Base-by-base conservation (phyloP, 2,888 invertebrate genomes). In the Agonopterix subpropinquella region DNA sequence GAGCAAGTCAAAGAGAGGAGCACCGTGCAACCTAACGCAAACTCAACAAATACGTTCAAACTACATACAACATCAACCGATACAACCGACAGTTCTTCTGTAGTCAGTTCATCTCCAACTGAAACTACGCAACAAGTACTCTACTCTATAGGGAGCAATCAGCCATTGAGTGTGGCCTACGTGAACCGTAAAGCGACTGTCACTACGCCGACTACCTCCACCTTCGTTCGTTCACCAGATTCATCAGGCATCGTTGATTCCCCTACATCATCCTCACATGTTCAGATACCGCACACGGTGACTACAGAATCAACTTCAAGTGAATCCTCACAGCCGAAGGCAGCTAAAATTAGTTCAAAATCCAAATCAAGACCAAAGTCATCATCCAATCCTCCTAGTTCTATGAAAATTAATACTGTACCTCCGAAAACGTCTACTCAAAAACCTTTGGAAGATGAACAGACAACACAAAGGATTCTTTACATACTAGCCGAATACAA, bases 1-100 rank as follows among this genome's bases (percentile, higher is more conserved):
- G 94, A 95, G 65, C 94, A 94, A 81, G 94, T 95, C 0, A 94
- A 94, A 68, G 94, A 94, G 71, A 84, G 94, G 53, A 93, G 93
- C 60, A 92, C 91, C 18, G 92, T 91, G 3, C 91, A 91, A 55
- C 90, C 91, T 0, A 75, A 65, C 46, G 56, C 71, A 11, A 73
- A 60, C 41, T 53, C 73, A 7, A 70, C 59, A 43, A 73, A 49
- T 44, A 56, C 65, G 0, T 75, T 70, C 48, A 83, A 83, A 59
- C 48, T 75, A 9, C 71, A 70, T 28, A 67, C 66, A 37, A 48
- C 72, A 10, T 65, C 78, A 1, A 64, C 71, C 8, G 82, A 84
- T 43, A 67, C 78, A 1, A 74, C 74, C 1, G 81, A 83, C 11
- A 60, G 68, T 41, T n/a, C 39, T 52, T 68, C 69, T 1, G 53